phyloP scores from a whole-genome alignment of 2,888 invertebrate genomes.

The Drosophila yooni region DNA sequence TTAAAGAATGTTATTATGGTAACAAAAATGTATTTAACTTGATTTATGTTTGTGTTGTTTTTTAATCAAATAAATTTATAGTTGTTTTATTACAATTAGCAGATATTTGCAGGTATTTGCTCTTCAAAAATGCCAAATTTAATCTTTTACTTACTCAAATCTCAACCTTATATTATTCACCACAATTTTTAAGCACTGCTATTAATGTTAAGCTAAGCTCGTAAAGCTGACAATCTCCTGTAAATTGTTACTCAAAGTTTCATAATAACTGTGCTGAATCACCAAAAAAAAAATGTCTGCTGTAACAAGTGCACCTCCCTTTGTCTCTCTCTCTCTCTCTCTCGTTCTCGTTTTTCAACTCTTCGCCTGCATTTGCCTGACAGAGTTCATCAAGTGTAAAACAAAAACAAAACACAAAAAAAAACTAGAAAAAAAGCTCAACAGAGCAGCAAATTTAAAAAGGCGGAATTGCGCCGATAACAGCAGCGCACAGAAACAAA shows the following conservation, averaged over 20 bases:
- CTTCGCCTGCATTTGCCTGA: slow-evolving; percentile 23
- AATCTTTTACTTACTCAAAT: not conserved
- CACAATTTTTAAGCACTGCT: not conserved
- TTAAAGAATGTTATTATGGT: not conserved
- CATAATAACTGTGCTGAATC: not conserved
- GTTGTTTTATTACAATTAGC: not conserved
- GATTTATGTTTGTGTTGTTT: not conserved
- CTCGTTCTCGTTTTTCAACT: not conserved
- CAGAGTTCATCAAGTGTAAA: slow-evolving; percentile 65
- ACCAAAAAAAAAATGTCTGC: not conserved
- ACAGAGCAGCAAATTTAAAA: slow-evolving; percentile 79
- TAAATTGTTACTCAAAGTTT: not conserved
- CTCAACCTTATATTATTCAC: not conserved
- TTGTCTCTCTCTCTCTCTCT: not conserved
- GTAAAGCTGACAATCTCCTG: not conserved
- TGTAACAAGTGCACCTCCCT: slow-evolving; percentile 19
- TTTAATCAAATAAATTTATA: not conserved
- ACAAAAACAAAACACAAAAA: slow-evolving; percentile 42
- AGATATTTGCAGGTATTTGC: not conserved
- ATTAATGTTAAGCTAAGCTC: not conserved
- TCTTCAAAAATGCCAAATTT: not conserved
- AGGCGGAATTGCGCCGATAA: slow-evolving; percentile 78
- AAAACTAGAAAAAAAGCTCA: slow-evolving; percentile 60
- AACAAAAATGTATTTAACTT: not conserved
- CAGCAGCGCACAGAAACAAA: slow-evolving; percentile 35